These are phyloP conservation scores for Panthera leo DNA, from an alignment of 2,113 vertebrate genomes.

Conservation along the genomic window DNA sequence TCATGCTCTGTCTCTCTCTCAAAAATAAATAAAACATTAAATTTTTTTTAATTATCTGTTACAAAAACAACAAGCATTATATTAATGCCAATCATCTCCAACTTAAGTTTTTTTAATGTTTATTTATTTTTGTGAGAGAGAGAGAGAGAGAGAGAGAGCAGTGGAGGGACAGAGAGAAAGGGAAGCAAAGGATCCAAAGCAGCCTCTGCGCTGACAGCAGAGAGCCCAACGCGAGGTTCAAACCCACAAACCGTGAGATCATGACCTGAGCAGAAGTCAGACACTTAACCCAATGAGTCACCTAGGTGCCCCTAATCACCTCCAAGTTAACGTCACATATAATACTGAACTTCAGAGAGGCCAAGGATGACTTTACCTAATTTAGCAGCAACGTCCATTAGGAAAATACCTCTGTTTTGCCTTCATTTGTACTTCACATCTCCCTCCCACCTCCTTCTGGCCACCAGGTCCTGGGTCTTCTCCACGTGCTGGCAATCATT, in stretches of 20 bases:
- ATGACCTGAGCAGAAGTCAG: too few species aligned
- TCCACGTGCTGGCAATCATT: fast-evolving
- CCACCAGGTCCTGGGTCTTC: not conserved
- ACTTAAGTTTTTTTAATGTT: not conserved
- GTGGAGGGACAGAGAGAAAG: too few species aligned
- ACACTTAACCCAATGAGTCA: too few species aligned
- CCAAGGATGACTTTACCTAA: not conserved
- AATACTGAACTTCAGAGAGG: not conserved
- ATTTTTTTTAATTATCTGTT: not conserved
- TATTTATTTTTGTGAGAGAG: too few species aligned
- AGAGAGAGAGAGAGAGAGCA: too few species aligned
- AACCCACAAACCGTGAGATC: too few species aligned
- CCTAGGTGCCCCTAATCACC: too few species aligned
- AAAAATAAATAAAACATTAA: not conserved
- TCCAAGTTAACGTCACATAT: not conserved
- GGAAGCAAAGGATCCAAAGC: too few species aligned
- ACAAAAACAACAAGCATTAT: not conserved
- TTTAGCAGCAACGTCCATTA: fast-evolving
- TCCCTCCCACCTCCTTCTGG: not conserved
- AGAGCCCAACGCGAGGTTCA: too few species aligned
- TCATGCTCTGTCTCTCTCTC: too few species aligned
- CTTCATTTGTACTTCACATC: not conserved
- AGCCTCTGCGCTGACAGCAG: too few species aligned
- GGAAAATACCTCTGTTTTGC: not conserved
- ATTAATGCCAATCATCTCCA: not conserved